Evolutionary conservation across 2,797 vertebrate genomes (phyloP).

Genomic region (Smutsia gigantea): DNA sequence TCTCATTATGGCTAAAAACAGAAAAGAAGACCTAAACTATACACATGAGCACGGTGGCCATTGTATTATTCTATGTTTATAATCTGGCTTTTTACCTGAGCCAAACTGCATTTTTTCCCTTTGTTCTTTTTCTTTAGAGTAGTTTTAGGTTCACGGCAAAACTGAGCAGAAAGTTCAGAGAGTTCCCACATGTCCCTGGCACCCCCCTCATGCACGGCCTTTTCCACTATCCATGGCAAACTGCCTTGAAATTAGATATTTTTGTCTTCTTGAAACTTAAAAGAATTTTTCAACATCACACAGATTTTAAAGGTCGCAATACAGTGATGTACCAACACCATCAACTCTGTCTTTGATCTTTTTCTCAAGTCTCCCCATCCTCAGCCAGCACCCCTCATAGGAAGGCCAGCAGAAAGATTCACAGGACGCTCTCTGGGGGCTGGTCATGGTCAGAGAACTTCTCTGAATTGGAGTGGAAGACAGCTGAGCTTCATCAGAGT

Average conservation of each 20-base stretch:
- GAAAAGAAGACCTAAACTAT: neutral
- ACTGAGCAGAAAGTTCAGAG: neutral
- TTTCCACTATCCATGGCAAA: neutral
- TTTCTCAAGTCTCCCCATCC: neutral
- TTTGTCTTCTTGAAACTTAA: neutral
- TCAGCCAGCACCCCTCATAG: accelerated
- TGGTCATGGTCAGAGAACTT: neutral
- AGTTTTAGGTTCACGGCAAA: neutral
- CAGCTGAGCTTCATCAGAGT: neutral
- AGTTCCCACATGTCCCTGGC: neutral
- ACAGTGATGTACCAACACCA: neutral
- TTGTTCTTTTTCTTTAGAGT: neutral
- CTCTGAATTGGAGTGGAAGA: neutral
- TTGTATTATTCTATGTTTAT: neutral
- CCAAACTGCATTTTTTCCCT: neutral
- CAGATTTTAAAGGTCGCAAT: neutral
- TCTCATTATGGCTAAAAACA: neutral
- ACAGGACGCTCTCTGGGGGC: neutral
- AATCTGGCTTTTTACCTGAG: neutral
- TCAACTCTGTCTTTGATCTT: neutral
- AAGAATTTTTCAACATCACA: neutral
- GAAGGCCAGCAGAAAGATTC: neutral
- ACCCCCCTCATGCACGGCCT: neutral
- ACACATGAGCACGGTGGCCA: neutral
- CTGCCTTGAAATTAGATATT: neutral